phyloP scores from a whole-genome alignment of 1,140 invertebrate species.

The Araneus ventricosus region DNA sequence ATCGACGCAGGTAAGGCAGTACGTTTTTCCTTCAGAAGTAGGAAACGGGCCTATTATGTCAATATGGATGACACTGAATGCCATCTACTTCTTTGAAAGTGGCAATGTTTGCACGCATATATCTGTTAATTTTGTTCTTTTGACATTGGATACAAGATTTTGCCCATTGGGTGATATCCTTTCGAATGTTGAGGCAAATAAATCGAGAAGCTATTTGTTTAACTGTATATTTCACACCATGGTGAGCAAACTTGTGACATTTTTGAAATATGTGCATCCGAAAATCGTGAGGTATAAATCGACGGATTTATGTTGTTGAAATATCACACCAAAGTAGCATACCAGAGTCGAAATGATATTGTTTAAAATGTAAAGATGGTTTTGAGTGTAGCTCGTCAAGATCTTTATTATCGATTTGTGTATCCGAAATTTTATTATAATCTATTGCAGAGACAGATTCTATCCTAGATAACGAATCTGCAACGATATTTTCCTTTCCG shows the following conservation, averaged over 20 bases:
- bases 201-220: slow-evolving; percentile 33
- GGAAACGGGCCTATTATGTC: slow-evolving; percentile 82
- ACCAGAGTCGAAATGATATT: no score
- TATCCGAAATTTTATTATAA: no score
- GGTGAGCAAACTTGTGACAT: slow-evolving; percentile 1
- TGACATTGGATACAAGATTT: slow-evolving; percentile 43
- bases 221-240: slow-evolving; percentile 30
- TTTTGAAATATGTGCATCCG: background rate
- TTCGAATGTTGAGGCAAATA: slow-evolving; percentile 15
- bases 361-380: no score
- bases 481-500: no score
- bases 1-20: slow-evolving; percentile 81
- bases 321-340: no score
- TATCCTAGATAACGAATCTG: no score
- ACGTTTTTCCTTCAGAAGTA: slow-evolving; percentile 77
- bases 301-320: no score
- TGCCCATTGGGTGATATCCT: background rate
- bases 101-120: background rate
- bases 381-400: no score
- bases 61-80: slow-evolving; percentile 81
- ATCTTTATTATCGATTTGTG: no score
- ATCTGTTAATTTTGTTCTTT: slow-evolving; percentile 2
- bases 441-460: no score
- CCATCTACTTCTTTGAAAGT: slow-evolving; percentile 77
- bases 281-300: background rate